Conservation (phyloP, 2,888 invertebrate genomes). For the Drosophila koepferae region DNA sequence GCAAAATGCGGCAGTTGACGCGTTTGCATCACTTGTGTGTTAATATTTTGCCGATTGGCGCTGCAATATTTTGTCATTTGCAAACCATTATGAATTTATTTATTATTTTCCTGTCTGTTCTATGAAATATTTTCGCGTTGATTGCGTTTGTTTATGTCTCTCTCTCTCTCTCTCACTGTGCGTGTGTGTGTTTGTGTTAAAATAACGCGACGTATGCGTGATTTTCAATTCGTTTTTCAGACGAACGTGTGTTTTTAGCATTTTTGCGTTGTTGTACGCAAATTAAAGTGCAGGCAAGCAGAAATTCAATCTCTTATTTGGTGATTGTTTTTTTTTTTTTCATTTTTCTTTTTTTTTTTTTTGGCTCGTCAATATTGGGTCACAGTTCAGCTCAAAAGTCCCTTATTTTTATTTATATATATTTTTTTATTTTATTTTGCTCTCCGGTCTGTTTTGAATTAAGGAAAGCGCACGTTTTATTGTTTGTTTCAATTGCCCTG, state of each 20-base stretch:
- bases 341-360: background rate
- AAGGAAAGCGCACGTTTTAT: constrained; percentile 79
- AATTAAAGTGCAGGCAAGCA: constrained; percentile 78
- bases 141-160: constrained; percentile 59
- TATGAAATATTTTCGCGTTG: constrained; percentile 57
- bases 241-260: constrained; percentile 66
- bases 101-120: constrained; percentile 66
- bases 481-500: constrained; percentile 78
- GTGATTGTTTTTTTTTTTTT: constrained; percentile 42
- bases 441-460: constrained; percentile 65
- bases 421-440: background rate
- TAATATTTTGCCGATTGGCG: constrained; percentile 79
- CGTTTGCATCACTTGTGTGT: constrained; percentile 52
- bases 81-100: constrained; percentile 79
- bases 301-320: constrained; percentile 80
- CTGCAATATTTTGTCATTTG: constrained; percentile 80
- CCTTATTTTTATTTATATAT: constrained; percentile 52
- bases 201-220: constrained; percentile 56
- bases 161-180: constrained; percentile 7
- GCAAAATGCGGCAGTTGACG: constrained; percentile 35
- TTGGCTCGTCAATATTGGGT: background rate
- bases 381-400: constrained; percentile 41
- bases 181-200: constrained; percentile 27
- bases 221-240: constrained; percentile 63
- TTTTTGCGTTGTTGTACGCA: constrained; percentile 68